Base-by-base conservation (phyloP, 2,797 vertebrate species). In the Microctenopoma steveboyesi region DNA sequence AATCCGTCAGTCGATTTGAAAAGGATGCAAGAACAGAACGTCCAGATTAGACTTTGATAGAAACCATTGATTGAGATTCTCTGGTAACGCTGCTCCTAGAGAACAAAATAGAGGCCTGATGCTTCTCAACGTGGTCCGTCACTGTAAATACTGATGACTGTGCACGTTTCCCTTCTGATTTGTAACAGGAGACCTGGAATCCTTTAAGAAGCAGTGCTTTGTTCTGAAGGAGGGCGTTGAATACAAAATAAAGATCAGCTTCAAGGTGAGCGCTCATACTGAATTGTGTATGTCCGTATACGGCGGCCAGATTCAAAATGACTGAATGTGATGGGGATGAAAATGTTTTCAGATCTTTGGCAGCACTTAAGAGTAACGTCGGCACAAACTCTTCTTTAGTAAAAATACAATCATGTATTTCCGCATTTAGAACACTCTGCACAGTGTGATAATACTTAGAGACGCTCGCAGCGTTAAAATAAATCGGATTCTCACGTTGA, bases 231-330 rank as follows among this genome's bases (percentile, higher is more conserved):
- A 99, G 79, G 97, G 92, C 0, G 96, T 98, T 39, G 98, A 99
- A 55, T 98, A 99, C 89, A 95, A 90, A 90, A 98, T 99, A 94
- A 98, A 98, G 91, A 97, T 99, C 89, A 96, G 93, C 82, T 99
- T 99, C 82, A 95, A 92, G 96, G 98, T 99, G 85, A 96, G 89
- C 46, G 15, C 45, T 14, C 11, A 15, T 12, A 9, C 43, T 43
- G 28, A 60, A 54, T 48, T n/a, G 9, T 15, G 40, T 46, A 5
- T 42, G 2, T 46, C 7, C 46, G 11, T 43, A 12, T 18, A 49
- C 15, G 57, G 14, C 33, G 30, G 6, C 40, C 25, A 12, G 28
- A 35, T 35, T 35, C 33, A 35, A 51, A 3, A 12, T 51, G 28
- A 28, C 40, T 30, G 10, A 27, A 6, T 46, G 18, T 40, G 37